These are phyloP conservation scores for Mionectes macconnelli DNA, from an alignment of 2,113 vertebrate genomes.

Conservation along the genomic window DNA sequence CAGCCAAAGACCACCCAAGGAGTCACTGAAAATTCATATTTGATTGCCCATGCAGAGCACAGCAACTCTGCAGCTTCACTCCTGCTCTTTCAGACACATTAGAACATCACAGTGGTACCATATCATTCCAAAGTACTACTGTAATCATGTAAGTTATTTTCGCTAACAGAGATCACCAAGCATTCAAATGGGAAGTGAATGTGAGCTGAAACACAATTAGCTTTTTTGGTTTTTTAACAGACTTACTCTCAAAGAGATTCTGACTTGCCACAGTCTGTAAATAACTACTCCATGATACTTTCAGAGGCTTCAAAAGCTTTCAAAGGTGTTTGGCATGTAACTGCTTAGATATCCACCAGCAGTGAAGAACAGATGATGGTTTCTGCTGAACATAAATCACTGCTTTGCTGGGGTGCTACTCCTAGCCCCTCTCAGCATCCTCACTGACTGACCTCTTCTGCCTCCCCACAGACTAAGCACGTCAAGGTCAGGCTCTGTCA, in stretches of 20 bases:
- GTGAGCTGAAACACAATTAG: not conserved
- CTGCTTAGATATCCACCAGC: not conserved
- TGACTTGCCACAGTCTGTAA: not conserved
- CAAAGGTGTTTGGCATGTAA: rapidly evolving
- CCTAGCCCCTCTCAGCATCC: not conserved
- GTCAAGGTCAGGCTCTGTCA: not conserved
- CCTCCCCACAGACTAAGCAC: not conserved
- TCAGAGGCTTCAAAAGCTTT: not conserved
- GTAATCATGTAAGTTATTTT: not conserved
- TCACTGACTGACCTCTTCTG: not conserved
- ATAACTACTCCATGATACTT: not conserved
- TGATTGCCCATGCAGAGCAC: not conserved
- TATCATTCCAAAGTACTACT: not conserved
- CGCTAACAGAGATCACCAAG: not conserved
- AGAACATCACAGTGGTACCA: not conserved
- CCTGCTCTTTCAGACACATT: not conserved
- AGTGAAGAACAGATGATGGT: rapidly evolving
- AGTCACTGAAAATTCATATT: not conserved
- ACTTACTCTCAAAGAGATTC: not conserved
- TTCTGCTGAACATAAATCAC: not conserved
- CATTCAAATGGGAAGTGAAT: rapidly evolving
- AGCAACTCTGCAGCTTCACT: not conserved
- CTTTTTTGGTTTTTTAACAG: not conserved
- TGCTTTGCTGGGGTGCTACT: rapidly evolving
- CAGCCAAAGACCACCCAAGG: not conserved